phyloP scores from a whole-genome alignment of 92 coral and sea anemone species.

The Isaurus tuberculatus region DNA sequence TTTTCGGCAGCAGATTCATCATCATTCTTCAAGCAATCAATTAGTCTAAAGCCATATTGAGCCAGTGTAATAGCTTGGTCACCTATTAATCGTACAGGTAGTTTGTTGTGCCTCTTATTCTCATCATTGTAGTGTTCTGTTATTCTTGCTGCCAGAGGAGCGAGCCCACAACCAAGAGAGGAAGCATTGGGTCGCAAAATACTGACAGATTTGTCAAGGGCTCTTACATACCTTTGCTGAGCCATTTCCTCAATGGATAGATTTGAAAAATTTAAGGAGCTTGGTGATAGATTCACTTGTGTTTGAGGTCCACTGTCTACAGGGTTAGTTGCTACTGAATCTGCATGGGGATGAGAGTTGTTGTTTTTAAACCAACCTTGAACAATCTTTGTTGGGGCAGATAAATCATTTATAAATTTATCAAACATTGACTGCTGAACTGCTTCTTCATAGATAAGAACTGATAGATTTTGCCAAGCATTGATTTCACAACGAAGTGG shows the following conservation, averaged over 20 bases:
- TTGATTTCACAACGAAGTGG: slow-evolving; percentile 74
- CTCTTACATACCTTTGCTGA: slow-evolving; percentile 4
- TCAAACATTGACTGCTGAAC: slow-evolving; percentile 51
- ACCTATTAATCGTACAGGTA: slow-evolving; percentile 46
- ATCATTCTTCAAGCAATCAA: slow-evolving; percentile 32
- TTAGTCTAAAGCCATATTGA: slow-evolving; percentile 12
- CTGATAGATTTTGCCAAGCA: slow-evolving; percentile 74
- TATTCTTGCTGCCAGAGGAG: slow-evolving; percentile 36
- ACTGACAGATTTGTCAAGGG: not conserved
- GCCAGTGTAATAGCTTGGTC: slow-evolving; percentile 55
- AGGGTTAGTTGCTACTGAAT: not conserved
- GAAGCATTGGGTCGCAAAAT: not conserved
- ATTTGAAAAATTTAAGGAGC: slow-evolving; percentile 9
- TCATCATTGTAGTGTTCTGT: slow-evolving; percentile 48
- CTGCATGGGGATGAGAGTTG: not conserved
- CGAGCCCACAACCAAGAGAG: slow-evolving; percentile 49
- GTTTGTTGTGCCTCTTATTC: slow-evolving; percentile 37
- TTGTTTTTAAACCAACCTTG: not conserved
- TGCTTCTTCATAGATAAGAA: slow-evolving; percentile 60
- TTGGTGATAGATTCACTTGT: slow-evolving; percentile 6
- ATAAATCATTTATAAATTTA: slow-evolving; percentile 22
- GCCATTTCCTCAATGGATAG: slow-evolving; percentile 8
- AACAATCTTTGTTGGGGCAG: slow-evolving; percentile 11
- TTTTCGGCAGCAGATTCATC: slow-evolving; percentile 46
- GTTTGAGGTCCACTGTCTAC: not conserved